Conservation (phyloP, 2,113 vertebrate genomes). For the Scomber colias region DNA sequence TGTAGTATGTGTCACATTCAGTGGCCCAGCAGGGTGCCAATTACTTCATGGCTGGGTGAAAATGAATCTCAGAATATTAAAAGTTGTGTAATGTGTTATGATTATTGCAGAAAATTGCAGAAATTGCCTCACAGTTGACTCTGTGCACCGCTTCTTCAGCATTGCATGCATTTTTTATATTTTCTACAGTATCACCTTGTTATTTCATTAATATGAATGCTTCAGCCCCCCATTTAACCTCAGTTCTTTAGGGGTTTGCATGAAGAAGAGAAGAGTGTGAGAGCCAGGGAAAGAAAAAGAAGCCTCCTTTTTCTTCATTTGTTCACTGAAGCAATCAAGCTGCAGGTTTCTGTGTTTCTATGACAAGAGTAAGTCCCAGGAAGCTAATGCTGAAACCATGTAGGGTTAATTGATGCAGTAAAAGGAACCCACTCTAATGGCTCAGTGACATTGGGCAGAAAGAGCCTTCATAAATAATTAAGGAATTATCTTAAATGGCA, state of each 20-base stretch:
- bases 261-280: background rate
- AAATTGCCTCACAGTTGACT: background rate
- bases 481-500: slow-evolving; percentile 30
- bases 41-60: slow-evolving; percentile 3
- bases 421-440: slow-evolving; percentile 32
- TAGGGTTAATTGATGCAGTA: slow-evolving; percentile 65
- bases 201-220: background rate
- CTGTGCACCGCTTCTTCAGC: background rate
- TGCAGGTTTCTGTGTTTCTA: slow-evolving; percentile 17
- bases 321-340: slow-evolving; percentile 19
- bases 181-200: background rate
- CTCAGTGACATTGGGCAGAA: slow-evolving; percentile 16
- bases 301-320: slow-evolving; percentile 10
- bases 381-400: slow-evolving; percentile 67
- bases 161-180: slow-evolving; percentile 19
- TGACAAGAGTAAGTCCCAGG: slow-evolving; percentile 30
- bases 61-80: background rate
- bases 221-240: background rate
- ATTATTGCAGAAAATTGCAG: slow-evolving; percentile 12
- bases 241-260: background rate
- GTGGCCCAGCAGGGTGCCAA: background rate
- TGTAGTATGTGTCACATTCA: slow-evolving; percentile 1
- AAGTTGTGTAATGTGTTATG: slow-evolving; percentile 12
- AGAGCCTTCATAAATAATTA: slow-evolving; percentile 36
- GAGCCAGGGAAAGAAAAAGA: background rate